phyloP scores from a whole-genome alignment of 2,888 invertebrate species.

The Pseudeuparius sepicola region DNA sequence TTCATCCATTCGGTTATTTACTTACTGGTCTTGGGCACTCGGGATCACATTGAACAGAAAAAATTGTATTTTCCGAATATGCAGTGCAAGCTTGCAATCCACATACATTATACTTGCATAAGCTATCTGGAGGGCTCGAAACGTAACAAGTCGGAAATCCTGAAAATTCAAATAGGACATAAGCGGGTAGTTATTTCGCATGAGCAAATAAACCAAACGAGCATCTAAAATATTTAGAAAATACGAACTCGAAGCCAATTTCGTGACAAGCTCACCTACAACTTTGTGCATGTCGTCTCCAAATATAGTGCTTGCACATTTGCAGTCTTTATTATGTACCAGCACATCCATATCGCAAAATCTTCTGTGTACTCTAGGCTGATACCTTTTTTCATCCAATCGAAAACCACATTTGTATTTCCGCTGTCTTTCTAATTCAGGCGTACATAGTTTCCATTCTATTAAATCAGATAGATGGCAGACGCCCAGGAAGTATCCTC shows the following conservation, averaged over 20 bases:
- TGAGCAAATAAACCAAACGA: no score
- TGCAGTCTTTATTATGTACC: conserved; percentile 25
- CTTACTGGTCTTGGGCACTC: conserved; percentile 1
- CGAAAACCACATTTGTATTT: conserved; percentile 35
- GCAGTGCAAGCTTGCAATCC: conserved; percentile 34
- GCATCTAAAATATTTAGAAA: no score
- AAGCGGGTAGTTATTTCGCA: no score
- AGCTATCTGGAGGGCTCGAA: conserved; percentile 34
- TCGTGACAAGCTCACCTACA: no score
- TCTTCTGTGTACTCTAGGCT: conserved; percentile 36
- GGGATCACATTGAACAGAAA: conserved; percentile 34
- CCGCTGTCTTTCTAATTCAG: conserved; percentile 30
- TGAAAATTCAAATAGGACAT: conserved; percentile 25
- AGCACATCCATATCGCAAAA: conserved; percentile 39
- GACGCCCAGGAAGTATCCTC: conserved; percentile 39
- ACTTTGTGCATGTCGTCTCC: conserved; percentile 34
- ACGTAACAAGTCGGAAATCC: conserved; percentile 41
- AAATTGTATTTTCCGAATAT: conserved; percentile 31
- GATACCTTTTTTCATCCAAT: conserved; percentile 25
- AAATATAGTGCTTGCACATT: conserved; percentile 26
- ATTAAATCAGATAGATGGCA: conserved; percentile 36
- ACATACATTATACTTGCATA: conserved; percentile 38
- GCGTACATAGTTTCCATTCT: conserved; percentile 38
- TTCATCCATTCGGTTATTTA: no score
- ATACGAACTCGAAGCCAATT: no score